Evolutionary conservation across 2,113 vertebrate genomes (phyloP).

Genomic region (Azemiops feae): DNA sequence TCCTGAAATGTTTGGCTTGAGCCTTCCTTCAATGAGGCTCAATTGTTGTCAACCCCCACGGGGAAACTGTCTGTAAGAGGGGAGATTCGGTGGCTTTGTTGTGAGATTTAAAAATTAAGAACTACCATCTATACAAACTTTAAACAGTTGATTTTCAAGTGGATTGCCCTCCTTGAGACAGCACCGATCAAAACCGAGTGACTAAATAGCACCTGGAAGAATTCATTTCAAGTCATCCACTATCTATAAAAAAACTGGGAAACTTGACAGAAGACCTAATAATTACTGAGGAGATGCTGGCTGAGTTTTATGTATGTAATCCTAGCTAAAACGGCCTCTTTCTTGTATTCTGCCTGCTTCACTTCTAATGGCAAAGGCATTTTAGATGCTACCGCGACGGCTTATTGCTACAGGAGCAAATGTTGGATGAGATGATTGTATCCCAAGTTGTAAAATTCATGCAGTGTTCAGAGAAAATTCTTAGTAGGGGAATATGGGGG

Average conservation of each 20-base stretch:
- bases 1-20: constrained; percentile 3
- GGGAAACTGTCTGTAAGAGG: neutral
- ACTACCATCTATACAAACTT: neutral
- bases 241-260: neutral
- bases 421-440: neutral
- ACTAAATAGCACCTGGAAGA: neutral
- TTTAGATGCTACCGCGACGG: no score
- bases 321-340: neutral
- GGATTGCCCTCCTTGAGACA: neutral
- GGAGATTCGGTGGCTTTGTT: neutral
- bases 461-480: neutral
- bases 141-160: neutral
- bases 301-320: neutral
- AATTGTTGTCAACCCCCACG: neutral
- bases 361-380: neutral
- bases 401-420: neutral
- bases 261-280: neutral
- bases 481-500: neutral
- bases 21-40: constrained; percentile 3
- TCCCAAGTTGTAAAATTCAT: neutral
- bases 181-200: neutral
- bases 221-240: neutral
- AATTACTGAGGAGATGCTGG: neutral
- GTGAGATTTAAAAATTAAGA: neutral
- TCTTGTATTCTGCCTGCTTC: neutral